These are phyloP conservation scores for Myiagra hebetior DNA, from an alignment of 2,113 vertebrate species.

Conservation along the genomic window DNA sequence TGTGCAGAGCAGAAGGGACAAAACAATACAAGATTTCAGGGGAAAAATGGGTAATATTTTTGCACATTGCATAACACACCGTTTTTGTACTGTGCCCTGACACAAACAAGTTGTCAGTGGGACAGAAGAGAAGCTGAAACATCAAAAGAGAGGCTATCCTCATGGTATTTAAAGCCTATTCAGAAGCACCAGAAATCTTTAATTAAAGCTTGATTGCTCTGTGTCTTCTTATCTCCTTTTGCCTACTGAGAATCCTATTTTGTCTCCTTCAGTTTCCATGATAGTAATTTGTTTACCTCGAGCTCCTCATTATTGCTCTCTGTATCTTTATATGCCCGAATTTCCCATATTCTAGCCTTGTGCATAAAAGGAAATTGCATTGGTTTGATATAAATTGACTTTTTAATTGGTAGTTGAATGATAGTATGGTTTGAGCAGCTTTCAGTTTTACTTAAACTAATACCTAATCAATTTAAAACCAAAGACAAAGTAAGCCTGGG, in stretches of 20 bases:
- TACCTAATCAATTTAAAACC: neutral
- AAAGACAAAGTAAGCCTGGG: neutral
- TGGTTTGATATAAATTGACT: slow-evolving; percentile 38
- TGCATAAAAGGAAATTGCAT: slow-evolving; percentile 7
- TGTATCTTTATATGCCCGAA: neutral
- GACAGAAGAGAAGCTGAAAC: neutral
- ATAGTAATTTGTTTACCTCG: slow-evolving; percentile 37
- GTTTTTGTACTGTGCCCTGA: neutral
- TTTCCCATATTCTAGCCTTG: neutral
- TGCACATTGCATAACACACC: neutral
- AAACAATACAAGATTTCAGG: neutral
- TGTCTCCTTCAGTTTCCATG: neutral
- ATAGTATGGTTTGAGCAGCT: neutral
- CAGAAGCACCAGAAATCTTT: slow-evolving; percentile 41
- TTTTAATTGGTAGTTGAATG: slow-evolving; percentile 38
- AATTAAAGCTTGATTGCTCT: slow-evolving; percentile 55
- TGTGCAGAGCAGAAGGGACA: neutral
- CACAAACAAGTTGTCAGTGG: neutral
- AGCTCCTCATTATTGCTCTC: slow-evolving; percentile 21
- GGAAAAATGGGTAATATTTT: neutral
- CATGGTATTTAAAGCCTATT: neutral
- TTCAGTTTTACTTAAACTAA: slow-evolving; percentile 27
- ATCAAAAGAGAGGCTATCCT: neutral
- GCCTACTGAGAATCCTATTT: slow-evolving; percentile 3
- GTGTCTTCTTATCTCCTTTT: neutral